Conservation (phyloP, 2,113 vertebrate species). For the Etia nguti region DNA sequence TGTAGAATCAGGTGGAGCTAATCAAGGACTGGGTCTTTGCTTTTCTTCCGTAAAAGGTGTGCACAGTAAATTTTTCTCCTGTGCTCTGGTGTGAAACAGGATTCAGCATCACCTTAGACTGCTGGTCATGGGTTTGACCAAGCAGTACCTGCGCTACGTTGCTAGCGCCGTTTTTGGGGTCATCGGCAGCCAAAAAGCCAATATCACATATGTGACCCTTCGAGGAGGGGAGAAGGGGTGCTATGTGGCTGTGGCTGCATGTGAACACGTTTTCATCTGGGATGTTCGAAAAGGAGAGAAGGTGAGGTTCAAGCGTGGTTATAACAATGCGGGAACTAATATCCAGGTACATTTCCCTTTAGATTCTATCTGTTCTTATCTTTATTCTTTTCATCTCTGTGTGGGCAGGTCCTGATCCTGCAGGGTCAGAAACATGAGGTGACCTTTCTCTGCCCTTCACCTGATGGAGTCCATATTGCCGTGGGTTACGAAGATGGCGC, state of each 20-base stretch:
- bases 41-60: not conserved
- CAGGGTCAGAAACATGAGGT: slow-evolving; percentile 89
- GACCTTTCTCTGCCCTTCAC: slow-evolving; percentile 85
- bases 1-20: not conserved
- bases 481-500: slow-evolving; percentile 93
- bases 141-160: slow-evolving; percentile 90
- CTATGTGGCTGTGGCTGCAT: slow-evolving; percentile 87
- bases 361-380: not conserved
- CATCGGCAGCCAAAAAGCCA: slow-evolving; percentile 84
- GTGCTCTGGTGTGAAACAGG: not conserved
- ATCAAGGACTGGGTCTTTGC: not conserved
- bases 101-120: not conserved
- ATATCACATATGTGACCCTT: slow-evolving; percentile 79
- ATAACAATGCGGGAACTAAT: too few relatives aligned
- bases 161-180: slow-evolving; percentile 86
- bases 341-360: not conserved
- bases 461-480: slow-evolving; percentile 85
- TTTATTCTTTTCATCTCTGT: not conserved
- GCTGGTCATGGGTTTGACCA: slow-evolving; percentile 87
- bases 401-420: slow-evolving; percentile 84
- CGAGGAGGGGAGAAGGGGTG: slow-evolving; percentile 85
- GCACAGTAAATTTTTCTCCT: not conserved
- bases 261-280: slow-evolving; percentile 96
- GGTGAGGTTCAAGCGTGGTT: slow-evolving; percentile 60
- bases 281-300: slow-evolving; percentile 91